Evolutionary conservation across 2,888 invertebrate genomes (phyloP).

Genomic region (Seladonia tumulorum): DNA sequence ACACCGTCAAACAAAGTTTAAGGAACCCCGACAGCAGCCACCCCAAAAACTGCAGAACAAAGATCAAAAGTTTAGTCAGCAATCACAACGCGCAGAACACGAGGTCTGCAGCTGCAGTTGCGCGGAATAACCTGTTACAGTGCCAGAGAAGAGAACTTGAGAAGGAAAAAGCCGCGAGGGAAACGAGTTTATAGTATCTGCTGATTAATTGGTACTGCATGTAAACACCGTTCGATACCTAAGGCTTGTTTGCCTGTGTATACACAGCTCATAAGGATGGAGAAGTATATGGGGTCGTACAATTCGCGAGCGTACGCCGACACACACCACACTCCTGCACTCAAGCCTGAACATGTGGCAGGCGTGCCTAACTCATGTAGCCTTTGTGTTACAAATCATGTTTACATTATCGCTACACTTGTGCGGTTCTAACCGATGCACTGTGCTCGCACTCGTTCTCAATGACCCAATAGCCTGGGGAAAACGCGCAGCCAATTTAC

Average conservation of each 20-base stretch:
- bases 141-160: slow-evolving; percentile 25
- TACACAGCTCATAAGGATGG: slow-evolving; percentile 67
- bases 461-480: slow-evolving; percentile 80
- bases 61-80: slow-evolving; percentile 34
- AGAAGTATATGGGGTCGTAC: slow-evolving; percentile 62
- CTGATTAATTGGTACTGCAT: slow-evolving; percentile 81
- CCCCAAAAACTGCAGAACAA: neutral
- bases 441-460: slow-evolving; percentile 72
- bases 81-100: neutral
- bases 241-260: slow-evolving; percentile 77
- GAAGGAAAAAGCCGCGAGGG: slow-evolving; percentile 67
- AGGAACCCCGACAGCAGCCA: neutral
- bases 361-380: slow-evolving; percentile 78
- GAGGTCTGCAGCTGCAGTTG: slow-evolving; percentile 21
- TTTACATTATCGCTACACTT: slow-evolving; percentile 82
- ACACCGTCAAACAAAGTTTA: neutral
- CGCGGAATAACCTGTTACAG: slow-evolving; percentile 29
- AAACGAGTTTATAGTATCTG: slow-evolving; percentile 73
- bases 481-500: slow-evolving; percentile 78
- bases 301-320: slow-evolving; percentile 67
- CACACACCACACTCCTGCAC: slow-evolving; percentile 58
- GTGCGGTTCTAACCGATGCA: slow-evolving; percentile 60
- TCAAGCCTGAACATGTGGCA: slow-evolving; percentile 81
- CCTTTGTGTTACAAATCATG: slow-evolving; percentile 84
- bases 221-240: slow-evolving; percentile 78